Evolutionary conservation across 2,797 vertebrate species (phyloP).

Genomic region (Pelodytes ibericus): DNA sequence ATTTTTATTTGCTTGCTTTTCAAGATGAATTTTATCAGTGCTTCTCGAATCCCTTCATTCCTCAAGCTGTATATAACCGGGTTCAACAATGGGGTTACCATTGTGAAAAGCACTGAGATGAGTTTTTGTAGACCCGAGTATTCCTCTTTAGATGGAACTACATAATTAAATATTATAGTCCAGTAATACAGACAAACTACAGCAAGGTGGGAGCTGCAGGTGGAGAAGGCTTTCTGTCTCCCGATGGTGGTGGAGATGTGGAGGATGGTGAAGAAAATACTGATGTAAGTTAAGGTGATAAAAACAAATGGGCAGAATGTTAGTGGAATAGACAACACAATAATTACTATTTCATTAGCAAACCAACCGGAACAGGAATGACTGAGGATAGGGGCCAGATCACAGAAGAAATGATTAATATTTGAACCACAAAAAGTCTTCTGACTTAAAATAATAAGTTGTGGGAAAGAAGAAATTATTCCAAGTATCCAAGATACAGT

Average conservation of each 20-base stretch:
- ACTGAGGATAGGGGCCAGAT: not conserved
- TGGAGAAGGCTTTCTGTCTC: conserved; percentile 6
- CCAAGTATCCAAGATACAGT: too few relatives aligned
- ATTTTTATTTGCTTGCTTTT: not conserved
- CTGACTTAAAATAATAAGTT: too few relatives aligned
- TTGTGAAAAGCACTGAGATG: not conserved
- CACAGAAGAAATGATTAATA: not conserved
- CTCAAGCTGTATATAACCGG: not conserved
- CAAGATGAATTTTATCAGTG: not conserved
- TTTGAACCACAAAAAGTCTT: not conserved
- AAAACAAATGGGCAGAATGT: not conserved
- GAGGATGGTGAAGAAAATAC: not conserved
- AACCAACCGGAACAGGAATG: too few relatives aligned
- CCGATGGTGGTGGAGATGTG: conserved; percentile 1
- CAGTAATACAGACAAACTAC: not conserved
- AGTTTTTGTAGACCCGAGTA: not conserved
- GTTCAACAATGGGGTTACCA: too few relatives aligned
- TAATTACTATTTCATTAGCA: too few relatives aligned
- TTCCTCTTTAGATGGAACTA: not conserved
- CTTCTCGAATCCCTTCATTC: not conserved
- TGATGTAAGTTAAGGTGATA: not conserved
- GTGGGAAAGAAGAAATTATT: too few relatives aligned
- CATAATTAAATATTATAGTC: not conserved
- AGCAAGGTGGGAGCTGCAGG: conserved; percentile 1
- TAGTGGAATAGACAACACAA: too few relatives aligned